These are phyloP conservation scores for Saccostrea echinata DNA, from an alignment of 1,140 invertebrate species.

Conservation along the genomic window DNA sequence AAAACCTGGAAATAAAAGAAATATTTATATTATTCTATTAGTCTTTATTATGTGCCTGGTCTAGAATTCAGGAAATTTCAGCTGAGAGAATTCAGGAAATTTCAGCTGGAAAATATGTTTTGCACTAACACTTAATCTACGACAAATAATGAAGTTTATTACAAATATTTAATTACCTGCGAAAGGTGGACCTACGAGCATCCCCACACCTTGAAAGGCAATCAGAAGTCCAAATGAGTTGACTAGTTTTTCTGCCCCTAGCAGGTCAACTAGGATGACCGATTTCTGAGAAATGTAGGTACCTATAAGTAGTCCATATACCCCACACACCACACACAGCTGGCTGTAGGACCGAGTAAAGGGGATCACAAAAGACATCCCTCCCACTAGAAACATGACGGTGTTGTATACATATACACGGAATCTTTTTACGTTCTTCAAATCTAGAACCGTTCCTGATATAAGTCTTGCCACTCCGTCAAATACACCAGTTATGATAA, in stretches of 20 bases:
- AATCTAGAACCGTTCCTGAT: conserved; percentile 67
- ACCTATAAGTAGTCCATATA: conserved; percentile 69
- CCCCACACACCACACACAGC: conserved; percentile 60
- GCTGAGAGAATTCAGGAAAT: too few relatives aligned
- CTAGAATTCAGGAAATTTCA: too few relatives aligned
- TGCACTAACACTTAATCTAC: too few relatives aligned
- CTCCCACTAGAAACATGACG: conserved; percentile 64
- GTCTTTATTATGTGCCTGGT: too few relatives aligned
- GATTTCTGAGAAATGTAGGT: conserved; percentile 91
- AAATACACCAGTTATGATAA: conserved; percentile 67
- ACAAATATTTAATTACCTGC: conserved; percentile 83
- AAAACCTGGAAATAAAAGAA: conserved; percentile 58
- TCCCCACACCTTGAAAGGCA: conserved; percentile 95
- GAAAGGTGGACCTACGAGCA: conserved; percentile 90
- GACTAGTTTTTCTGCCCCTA: conserved; percentile 94
- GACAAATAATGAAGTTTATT: too few relatives aligned
- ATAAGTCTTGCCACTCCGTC: conserved; percentile 68
- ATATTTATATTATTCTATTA: too few relatives aligned
- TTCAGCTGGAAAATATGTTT: too few relatives aligned
- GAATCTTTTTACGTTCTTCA: conserved; percentile 62
- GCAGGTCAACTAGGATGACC: conserved; percentile 93
- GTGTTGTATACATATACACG: conserved; percentile 68
- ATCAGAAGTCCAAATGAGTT: conserved; percentile 96
- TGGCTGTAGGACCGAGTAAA: conserved; percentile 54
- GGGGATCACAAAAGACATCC: conserved; percentile 64